Evolutionary conservation across 2,113 vertebrate species (phyloP), one percentile per base, ranked within the genome.

Genomic region (Serranochromis macrocephalus): DNA sequence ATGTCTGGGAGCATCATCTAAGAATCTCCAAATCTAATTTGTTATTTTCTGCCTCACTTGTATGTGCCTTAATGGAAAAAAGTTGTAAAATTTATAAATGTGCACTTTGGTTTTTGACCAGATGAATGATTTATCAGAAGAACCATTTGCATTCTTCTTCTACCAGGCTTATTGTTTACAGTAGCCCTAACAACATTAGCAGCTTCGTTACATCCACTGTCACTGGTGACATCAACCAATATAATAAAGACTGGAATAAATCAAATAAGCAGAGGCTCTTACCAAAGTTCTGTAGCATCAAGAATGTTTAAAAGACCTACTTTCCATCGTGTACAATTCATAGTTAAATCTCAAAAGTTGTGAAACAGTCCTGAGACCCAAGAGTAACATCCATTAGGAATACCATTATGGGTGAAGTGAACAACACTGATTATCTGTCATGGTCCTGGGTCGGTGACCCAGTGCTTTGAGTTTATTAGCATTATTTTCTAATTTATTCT

Each of bases 41-140:
- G 80, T 47, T 89, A 73, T 89, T 86, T 81, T 91, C 9, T 82
- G 63, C 73, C 81, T 83, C 29, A 80, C 58, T 84, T 47, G 84
- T 61, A 7, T 79, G 24, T 49, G 45, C 79, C 73, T 73, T 38
- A 36, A 71, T 13, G 38, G 36, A 55, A 80, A 40, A 55, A 75
- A 29, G 55, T 54, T 82, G 75, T n/a, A 24, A 51, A 66, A 80
- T 91, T 53, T 82, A 6, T 19, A 83, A 79, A 54, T 19, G 29
- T 19, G 21, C 14, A 8, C 19, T 42, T 33, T 81, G 19, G 80
- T 51, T 42, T n/a, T 40, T 9, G 6, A 75, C 7, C 31, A 85
- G 26, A 45, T 36, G 21, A 47, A 73, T 73, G 68, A 73, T 73
- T 73, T 21, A 73, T 73, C 68, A 73, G 40, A 47, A 73, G 68